Evolutionary conservation across 2,113 vertebrate species (phyloP).

Genomic region (Toxotes chatareus): DNA sequence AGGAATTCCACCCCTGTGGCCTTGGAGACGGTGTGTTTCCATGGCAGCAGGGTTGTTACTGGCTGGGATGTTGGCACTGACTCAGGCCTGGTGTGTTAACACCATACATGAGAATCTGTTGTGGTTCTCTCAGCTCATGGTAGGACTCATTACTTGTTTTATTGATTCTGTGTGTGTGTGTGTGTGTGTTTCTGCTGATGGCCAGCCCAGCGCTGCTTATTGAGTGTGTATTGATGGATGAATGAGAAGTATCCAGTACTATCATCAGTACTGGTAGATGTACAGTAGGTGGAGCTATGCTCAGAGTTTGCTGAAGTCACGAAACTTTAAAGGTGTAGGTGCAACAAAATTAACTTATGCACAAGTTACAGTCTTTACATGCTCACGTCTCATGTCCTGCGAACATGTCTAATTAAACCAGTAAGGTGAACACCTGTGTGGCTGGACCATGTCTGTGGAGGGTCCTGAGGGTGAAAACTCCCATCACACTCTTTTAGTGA

Average conservation of each 20-base stretch:
- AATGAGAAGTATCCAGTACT: not conserved
- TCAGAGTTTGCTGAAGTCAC: not conserved
- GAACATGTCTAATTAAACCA: not conserved
- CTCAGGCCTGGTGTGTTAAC: constrained; percentile 77
- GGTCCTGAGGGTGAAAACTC: not conserved
- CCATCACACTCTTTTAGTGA: too few species aligned
- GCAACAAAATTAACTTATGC: not conserved
- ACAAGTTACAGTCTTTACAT: not conserved
- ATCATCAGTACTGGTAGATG: too few species aligned
- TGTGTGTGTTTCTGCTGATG: too few species aligned
- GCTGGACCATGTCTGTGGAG: not conserved
- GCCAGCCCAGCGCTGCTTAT: not conserved
- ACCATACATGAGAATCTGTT: constrained; percentile 82
- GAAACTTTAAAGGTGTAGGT: not conserved
- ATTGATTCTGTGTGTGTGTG: constrained; percentile 6
- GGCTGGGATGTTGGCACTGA: constrained; percentile 64
- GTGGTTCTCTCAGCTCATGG: constrained; percentile 84
- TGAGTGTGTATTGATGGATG: not conserved
- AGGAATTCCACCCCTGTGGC: constrained; percentile 32
- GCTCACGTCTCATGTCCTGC: not conserved
- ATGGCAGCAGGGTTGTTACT: constrained; percentile 72
- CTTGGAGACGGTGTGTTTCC: constrained; percentile 74
- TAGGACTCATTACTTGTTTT: constrained; percentile 46
- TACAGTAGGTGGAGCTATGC: not conserved
- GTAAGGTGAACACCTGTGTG: not conserved